Evolutionary conservation across 1,140 invertebrate genomes (phyloP).

Genomic region (Drosophila parabipectinata): DNA sequence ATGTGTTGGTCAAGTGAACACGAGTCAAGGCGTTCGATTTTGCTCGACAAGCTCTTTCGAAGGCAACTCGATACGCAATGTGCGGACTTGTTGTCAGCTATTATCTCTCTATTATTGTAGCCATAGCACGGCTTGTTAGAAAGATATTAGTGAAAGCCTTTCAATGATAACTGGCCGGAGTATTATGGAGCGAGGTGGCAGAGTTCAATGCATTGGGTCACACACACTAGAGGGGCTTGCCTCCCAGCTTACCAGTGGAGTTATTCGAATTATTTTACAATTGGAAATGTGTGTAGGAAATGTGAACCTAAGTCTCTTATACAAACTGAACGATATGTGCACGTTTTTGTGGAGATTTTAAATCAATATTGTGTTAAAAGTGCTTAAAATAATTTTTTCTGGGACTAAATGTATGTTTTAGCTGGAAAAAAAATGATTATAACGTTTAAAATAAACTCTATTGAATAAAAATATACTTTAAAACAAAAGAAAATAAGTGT

Average conservation of each 20-base stretch:
- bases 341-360: neutral
- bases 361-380: neutral
- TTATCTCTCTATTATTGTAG: constrained; percentile 39
- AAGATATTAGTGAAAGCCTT: constrained; percentile 70
- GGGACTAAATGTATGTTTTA: no score
- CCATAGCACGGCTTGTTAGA: constrained; percentile 18
- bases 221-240: constrained; percentile 16
- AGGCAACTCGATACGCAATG: constrained; percentile 72
- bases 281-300: neutral
- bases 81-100: constrained; percentile 43
- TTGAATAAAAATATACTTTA: no score
- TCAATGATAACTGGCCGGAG: constrained; percentile 62
- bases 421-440: no score
- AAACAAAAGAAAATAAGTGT: no score
- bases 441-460: no score
- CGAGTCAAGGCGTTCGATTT: constrained; percentile 72
- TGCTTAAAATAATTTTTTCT: neutral
- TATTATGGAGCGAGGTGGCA: constrained; percentile 55
- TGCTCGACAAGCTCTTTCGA: constrained; percentile 63
- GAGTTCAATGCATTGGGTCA: constrained; percentile 64
- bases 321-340: neutral
- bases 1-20: constrained; percentile 70
- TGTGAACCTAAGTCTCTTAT: neutral
- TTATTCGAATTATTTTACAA: constrained; percentile 6
- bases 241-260: constrained; percentile 27